These are phyloP conservation scores for Druon quercuslanigerum DNA, from an alignment of 1,140 invertebrate species.

Conservation along the genomic window DNA sequence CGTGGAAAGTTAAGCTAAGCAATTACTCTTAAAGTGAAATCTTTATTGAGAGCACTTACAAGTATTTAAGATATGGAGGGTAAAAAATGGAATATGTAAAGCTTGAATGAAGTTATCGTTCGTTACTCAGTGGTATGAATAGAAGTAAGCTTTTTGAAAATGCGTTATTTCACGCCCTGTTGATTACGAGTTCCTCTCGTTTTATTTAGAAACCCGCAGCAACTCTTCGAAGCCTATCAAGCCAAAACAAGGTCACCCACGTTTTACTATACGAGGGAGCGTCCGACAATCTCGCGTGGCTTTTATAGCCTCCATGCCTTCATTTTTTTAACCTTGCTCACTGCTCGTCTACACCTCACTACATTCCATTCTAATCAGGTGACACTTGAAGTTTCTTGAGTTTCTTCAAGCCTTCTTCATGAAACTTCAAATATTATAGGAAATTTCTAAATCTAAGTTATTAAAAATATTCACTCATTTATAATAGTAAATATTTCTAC, in stretches of 20 bases:
- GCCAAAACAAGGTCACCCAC: constrained; percentile 13
- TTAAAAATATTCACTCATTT: no score
- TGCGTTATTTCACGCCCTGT: not conserved
- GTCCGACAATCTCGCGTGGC: constrained; percentile 9
- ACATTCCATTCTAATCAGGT: constrained; percentile 53
- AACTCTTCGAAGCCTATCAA: constrained; percentile 2
- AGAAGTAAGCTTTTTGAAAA: not conserved
- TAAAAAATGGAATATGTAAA: not conserved
- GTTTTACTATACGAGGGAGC: constrained; percentile 17
- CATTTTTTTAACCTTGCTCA: constrained; percentile 51
- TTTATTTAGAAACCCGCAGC: not conserved
- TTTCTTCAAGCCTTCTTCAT: no score
- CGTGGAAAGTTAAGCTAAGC: not conserved
- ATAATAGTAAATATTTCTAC: no score
- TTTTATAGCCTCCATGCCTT: constrained; percentile 31
- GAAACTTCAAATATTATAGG: no score
- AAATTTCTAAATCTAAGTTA: no score
- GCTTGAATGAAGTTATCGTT: not conserved
- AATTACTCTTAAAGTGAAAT: not conserved
- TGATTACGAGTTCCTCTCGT: not conserved
- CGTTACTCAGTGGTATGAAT: not conserved
- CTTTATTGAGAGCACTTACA: constrained; percentile 6
- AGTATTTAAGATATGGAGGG: not conserved
- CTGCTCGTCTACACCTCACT: constrained; percentile 39
- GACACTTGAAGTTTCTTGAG: constrained; percentile 35